Conservation (phyloP, 2,797 vertebrate genomes). For the Alfaro cultratus region DNA sequence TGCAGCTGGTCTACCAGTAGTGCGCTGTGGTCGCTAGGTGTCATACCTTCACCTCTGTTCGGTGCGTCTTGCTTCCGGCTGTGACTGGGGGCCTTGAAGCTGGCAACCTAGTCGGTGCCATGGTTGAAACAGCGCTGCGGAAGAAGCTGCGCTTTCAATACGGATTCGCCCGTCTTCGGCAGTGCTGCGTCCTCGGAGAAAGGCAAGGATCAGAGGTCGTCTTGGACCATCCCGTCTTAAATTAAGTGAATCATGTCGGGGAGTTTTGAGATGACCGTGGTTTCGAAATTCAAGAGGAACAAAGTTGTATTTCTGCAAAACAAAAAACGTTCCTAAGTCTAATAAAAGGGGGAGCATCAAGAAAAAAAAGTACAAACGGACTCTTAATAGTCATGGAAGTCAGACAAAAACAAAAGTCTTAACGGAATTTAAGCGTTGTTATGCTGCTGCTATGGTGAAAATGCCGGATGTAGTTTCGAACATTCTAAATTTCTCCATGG, state of each 20-base stretch:
- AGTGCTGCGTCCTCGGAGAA: slow-evolving; percentile 4
- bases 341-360: not conserved
- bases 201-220: not conserved
- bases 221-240: not conserved
- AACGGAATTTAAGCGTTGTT: not conserved
- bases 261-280: not conserved
- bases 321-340: not conserved
- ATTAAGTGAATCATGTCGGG: not conserved
- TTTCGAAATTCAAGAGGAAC: not conserved
- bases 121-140: not conserved
- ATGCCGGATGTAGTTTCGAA: not conserved
- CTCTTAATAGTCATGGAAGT: not conserved
- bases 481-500: not conserved
- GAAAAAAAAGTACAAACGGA: not conserved
- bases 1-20: not conserved
- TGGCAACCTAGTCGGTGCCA: not conserved
- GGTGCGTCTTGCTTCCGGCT: not conserved
- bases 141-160: not conserved
- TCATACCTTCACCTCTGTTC: slow-evolving; percentile 51
- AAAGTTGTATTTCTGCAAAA: not conserved
- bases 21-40: slow-evolving; percentile 52
- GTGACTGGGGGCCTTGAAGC: not conserved
- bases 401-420: not conserved
- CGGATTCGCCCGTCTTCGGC: not conserved
- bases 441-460: not conserved